Evolutionary conservation across 37 sponge, comb jelly and placozoan genomes (phyloP), one percentile per base, ranked within the genome.

Genomic region (Bolinopsis microptera): DNA sequence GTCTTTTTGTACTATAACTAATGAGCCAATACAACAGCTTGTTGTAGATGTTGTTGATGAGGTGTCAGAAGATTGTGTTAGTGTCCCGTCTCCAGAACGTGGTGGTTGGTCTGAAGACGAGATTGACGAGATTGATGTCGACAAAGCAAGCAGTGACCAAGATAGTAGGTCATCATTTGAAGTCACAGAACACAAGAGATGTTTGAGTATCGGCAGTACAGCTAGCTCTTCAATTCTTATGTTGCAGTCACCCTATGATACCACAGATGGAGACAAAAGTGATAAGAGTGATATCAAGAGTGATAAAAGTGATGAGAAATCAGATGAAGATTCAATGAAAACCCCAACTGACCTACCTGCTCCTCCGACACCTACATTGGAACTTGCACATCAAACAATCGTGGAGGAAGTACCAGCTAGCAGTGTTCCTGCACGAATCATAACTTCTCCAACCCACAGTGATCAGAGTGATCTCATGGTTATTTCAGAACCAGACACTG

Each of bases 391-490:
- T 40, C n/a, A 41, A 28, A 39, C 90, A 18, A 41, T 86, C 13
- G 39, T 28, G 1, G 61, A 41, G 31, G 90, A 86, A 26, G 90
- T 86, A 30, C 21, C 32, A 9, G 32, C 18, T 3, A 27, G 33
- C 35, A 72, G 26, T 30, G 37, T 77, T 35, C 80, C 80, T 1
- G 27, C 35, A 22, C 24, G 90, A 25, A 41, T 39, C 31, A 34
- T 86, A 9, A 86, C 90, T 3, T 86, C 90, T 16, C 90, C 90
- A 3, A 41, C 61, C 21, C 41, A 86, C 90, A 86, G 90, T 34
- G 90, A 86, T 18, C 34, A 86, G 24, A 86, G 90, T 86, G 90
- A 86, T 40, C 5, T 86, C 48, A 39, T 86, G 34, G 61, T 86
- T 16, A 23, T 86, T 2, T 26, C 90, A 0, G n/a, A 5, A 36